A percentile compares a stretch with the other conserved stretches of the same genome.
phyloP scores from a whole-genome alignment of 2,888 invertebrate genomes.

The Dione juno region DNA sequence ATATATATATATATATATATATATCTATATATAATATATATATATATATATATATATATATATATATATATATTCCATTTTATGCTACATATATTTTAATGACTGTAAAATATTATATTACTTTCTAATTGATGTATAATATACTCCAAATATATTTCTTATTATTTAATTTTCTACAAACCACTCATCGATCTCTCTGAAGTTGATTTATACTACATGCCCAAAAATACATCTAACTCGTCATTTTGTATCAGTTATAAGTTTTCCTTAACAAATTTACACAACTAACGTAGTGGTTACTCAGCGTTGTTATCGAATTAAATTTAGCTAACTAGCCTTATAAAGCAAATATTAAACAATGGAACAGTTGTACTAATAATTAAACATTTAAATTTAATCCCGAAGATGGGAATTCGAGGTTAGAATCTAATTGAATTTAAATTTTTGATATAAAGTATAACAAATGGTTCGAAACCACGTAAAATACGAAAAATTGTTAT shows the following conservation, averaged over 20 bases:
- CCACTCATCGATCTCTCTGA: too few relatives aligned
- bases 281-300: not conserved
- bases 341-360: conserved; percentile 20
- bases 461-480: too few relatives aligned
- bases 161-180: too few relatives aligned
- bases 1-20: too few relatives aligned
- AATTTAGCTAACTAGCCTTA: conserved; percentile 18
- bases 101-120: too few relatives aligned
- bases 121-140: too few relatives aligned
- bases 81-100: too few relatives aligned
- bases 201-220: not conserved
- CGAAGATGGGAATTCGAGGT: not conserved
- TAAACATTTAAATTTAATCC: conserved; percentile 28
- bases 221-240: not conserved
- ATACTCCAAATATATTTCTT: too few relatives aligned
- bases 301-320: conserved; percentile 13
- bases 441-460: not conserved
- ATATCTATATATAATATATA: too few relatives aligned
- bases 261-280: not conserved
- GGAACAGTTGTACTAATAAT: conserved; percentile 21
- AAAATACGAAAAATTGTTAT: too few relatives aligned
- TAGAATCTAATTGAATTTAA: not conserved
- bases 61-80: too few relatives aligned
- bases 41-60: too few relatives aligned
- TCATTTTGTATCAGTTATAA: not conserved